Conservation (phyloP, 2,797 vertebrate species). For the Graptemys geographica region DNA sequence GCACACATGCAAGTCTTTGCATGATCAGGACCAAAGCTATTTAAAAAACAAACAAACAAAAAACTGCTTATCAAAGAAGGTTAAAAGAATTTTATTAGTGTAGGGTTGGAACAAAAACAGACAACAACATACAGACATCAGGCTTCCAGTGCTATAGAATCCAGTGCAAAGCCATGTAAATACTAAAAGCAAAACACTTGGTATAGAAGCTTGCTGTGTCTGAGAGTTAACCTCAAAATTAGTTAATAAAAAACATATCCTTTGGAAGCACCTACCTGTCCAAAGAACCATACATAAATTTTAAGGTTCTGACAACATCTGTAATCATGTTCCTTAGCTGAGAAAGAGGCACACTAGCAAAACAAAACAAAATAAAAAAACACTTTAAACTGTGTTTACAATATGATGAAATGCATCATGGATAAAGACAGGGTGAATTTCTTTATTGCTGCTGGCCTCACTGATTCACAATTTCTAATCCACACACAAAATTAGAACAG, state of each 20-base stretch:
- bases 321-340: conserved; percentile 90
- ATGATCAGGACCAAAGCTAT: background rate
- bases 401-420: background rate
- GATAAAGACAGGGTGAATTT: background rate
- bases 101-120: background rate
- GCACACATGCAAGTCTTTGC: background rate
- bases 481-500: background rate
- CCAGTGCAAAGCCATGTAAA: background rate
- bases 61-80: background rate
- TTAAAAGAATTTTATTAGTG: background rate
- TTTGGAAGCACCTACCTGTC: conserved; percentile 85
- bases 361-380: background rate
- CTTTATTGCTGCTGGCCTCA: background rate
- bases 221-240: background rate
- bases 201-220: background rate
- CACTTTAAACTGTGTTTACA: background rate
- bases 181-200: background rate
- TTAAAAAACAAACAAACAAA: background rate
- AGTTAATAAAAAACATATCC: background rate
- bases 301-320: conserved; percentile 89
- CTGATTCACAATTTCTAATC: background rate
- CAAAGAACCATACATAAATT: conserved; percentile 93
- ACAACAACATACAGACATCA: background rate
- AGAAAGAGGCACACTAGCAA: conserved; percentile 90
- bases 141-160: background rate